Base-by-base conservation (phyloP, 2,113 vertebrate genomes). In the Mugil cephalus region DNA sequence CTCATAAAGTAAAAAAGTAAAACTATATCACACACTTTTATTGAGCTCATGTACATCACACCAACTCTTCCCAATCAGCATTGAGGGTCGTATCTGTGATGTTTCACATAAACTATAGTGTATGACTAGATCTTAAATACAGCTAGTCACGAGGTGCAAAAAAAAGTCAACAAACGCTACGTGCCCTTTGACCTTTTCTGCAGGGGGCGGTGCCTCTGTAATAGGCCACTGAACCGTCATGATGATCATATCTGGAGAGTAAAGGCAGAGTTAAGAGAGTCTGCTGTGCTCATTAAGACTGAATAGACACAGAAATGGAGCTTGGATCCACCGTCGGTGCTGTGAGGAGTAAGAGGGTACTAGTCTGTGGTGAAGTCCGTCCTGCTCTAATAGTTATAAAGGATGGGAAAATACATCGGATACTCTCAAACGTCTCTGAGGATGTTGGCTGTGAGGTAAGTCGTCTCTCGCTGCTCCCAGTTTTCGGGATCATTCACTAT, bases 331-430 rank as follows among this genome's bases (percentile, higher is more conserved):
- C 61, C 0, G 67, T 95, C 10, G 47, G 38, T 7, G 91, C 86
- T 17, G 80, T 96, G 63, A 90, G 88, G 61, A 95, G 95, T 77
- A 88, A 63, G 17, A 92, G 92, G 62, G 94, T 96, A 1, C 70
- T 95, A 39, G 53, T 82, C 9, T 90, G 88, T 4, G 78, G 90
- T 2, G 60, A 90, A 14, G 35, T 94, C 17, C 35, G 70, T 34
- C 93, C 95, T 69, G 95, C 94, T 12, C 83, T 94, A 1, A 86
- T 95, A 10, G 8, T 89, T 5, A 94, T 95, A 64, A 86, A 81
- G 19, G 84, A 93, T 34, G 94, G 92, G 18, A 94, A 90, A 74
- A 95, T 95, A 56, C 54, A 84, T 1, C 65, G 84, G 6, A 90
- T 96, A 21, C 76, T 91, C 7, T 45, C 83, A 4, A 74, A 74